phyloP scores from a whole-genome alignment of 2,797 vertebrate species.

The Sandelia bainsii region DNA sequence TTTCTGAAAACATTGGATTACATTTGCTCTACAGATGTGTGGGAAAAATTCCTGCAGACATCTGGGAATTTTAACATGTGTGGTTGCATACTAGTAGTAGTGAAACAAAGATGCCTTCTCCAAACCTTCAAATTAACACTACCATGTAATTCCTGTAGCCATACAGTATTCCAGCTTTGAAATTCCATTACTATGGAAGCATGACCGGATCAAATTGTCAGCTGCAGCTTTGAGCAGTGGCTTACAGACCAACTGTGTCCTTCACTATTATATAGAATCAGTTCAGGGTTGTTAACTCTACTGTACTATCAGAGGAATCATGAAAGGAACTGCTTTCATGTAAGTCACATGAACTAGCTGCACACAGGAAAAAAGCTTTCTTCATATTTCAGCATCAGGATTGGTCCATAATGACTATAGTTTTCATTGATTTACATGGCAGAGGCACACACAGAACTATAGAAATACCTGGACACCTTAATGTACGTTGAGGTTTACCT shows the following conservation, averaged over 20 bases:
- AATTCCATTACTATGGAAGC: neutral
- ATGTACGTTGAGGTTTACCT: too few species aligned
- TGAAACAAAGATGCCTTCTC: neutral
- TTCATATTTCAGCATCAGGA: neutral
- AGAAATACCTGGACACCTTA: too few species aligned
- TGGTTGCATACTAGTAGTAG: neutral
- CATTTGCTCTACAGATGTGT: too few species aligned
- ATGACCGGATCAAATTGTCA: neutral
- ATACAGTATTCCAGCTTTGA: neutral
- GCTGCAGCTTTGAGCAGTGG: neutral
- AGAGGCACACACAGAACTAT: too few species aligned
- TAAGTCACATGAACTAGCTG: neutral
- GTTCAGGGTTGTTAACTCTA: too few species aligned
- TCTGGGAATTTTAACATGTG: neutral
- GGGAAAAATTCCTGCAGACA: neutral
- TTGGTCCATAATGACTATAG: neutral
- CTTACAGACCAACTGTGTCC: neutral
- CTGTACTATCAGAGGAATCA: too few species aligned
- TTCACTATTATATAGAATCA: too few species aligned
- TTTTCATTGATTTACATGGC: neutral
- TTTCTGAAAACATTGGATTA: too few species aligned
- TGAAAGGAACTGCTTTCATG: neutral
- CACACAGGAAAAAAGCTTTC: neutral
- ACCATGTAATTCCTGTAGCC: neutral
- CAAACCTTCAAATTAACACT: neutral